phyloP scores from a whole-genome alignment of 2,113 vertebrate species.

The Sinocyclocheilus grahami region DNA sequence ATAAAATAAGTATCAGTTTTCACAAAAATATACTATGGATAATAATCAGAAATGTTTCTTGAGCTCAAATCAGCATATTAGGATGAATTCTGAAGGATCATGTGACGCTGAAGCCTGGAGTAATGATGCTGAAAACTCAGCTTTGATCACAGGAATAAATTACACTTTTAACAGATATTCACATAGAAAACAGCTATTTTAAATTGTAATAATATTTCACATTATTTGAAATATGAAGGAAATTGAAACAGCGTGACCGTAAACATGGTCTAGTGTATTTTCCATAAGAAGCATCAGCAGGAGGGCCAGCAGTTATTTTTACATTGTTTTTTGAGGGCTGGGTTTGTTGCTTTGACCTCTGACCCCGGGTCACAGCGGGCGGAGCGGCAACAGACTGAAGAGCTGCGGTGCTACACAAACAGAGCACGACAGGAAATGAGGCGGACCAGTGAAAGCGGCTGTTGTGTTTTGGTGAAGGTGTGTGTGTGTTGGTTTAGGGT shows the following conservation, averaged over 20 bases:
- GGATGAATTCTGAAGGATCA: background rate
- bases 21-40: background rate
- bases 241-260: too few species aligned
- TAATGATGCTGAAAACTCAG: too few species aligned
- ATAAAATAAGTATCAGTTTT: too few species aligned
- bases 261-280: background rate
- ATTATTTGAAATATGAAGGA: background rate
- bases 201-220: background rate
- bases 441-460: background rate
- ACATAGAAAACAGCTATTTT: background rate
- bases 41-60: background rate
- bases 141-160: background rate
- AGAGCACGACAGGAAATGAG: background rate
- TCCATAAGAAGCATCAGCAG: background rate
- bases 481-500: background rate
- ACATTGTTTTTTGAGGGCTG: background rate
- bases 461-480: background rate
- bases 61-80: background rate
- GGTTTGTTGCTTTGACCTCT: conserved; percentile 28
- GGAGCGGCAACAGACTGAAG: background rate
- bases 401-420: background rate
- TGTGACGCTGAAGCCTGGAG: background rate
- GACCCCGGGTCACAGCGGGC: conserved; percentile 21
- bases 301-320: background rate
- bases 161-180: background rate